Percentiles rank a stretch among this genome's conserved stretches.
These are phyloP conservation scores for Chloromyia formosa DNA, from an alignment of 2,888 invertebrate species.

Conservation along the genomic window DNA sequence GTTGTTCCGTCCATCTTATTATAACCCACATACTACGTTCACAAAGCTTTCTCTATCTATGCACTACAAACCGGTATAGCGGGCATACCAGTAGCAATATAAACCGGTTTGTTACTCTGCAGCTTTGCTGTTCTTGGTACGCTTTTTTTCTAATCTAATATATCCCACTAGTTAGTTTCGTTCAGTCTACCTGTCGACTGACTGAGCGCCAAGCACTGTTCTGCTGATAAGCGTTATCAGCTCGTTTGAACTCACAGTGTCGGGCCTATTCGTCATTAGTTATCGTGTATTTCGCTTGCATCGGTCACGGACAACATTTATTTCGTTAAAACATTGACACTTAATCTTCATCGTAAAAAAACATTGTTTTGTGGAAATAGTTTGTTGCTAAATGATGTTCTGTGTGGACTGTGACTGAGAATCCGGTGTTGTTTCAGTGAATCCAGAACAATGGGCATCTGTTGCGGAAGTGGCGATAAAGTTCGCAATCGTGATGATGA, in stretches of 20 bases:
- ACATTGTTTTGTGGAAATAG: no score
- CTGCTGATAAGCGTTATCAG: constrained; percentile 27
- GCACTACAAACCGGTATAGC: no score
- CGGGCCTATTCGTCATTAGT: background rate
- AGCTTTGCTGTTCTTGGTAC: no score
- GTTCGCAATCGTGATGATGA: background rate
- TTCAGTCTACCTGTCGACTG: background rate
- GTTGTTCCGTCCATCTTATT: no score
- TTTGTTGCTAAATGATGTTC: background rate
- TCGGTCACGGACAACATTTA: background rate
- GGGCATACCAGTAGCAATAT: no score
- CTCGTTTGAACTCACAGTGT: no score
- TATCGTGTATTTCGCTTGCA: background rate
- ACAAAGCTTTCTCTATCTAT: no score
- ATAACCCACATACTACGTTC: no score
- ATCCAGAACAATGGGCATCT: constrained; percentile 16
- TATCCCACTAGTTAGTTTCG: background rate
- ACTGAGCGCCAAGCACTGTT: background rate
- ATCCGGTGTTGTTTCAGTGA: background rate
- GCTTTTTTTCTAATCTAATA: constrained; percentile 19
- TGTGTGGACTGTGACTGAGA: background rate
- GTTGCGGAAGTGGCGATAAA: constrained; percentile 14
- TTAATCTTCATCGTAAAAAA: background rate
- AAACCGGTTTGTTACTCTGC: no score
- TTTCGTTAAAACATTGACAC: background rate